Base-by-base conservation (phyloP, 2,888 invertebrate species). In the Habroteleia sp. region DNA sequence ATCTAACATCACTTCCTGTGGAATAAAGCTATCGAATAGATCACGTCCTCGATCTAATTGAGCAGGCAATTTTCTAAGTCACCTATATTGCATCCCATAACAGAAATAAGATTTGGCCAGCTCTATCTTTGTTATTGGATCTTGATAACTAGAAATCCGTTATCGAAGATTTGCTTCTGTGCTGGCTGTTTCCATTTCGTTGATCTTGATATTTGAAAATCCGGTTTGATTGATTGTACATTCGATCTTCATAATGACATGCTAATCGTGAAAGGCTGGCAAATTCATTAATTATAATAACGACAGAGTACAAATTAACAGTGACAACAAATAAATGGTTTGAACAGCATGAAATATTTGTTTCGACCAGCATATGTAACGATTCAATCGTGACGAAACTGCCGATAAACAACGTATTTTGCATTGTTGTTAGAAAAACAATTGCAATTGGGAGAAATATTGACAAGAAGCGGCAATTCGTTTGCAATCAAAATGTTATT, bases 61-160 rank as follows among this genome's bases (percentile, higher is more conserved):
- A 3, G 4, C 4, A 3, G 4, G 4, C 20, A 20, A 20, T 20
- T 20, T 20, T 20, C 20, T 20, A 20, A 42, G 23, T 41, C 14
- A 44, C 33, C 44, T 31, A 6, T 20, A 1, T 17, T 14, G 16
- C 16, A 8, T 44, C 63, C 25, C 69, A 60, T 74, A 81, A 81
- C 78, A 80, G 78, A 82, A 81, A 81, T 78, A 78, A 81, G 81
- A 81, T 80, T 79, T 20, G 4, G 4, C 20, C 20, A 20, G 4
- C 20, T n/a, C n/a, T n/a, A n/a, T n/a, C n/a, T n/a, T n/a, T n/a
- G n/a, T n/a, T n/a, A n/a, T n/a, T n/a, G n/a, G n/a, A n/a, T n/a
- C n/a, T n/a, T n/a, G 20, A 5, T 20, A 20, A 20, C 20, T 20
- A 5, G 5, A 20, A 20, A 20, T 20, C 73, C 54, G 56, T 27